phyloP scores from a whole-genome alignment of 2,797 vertebrate species.

The Hypotaenidia okinawae region DNA sequence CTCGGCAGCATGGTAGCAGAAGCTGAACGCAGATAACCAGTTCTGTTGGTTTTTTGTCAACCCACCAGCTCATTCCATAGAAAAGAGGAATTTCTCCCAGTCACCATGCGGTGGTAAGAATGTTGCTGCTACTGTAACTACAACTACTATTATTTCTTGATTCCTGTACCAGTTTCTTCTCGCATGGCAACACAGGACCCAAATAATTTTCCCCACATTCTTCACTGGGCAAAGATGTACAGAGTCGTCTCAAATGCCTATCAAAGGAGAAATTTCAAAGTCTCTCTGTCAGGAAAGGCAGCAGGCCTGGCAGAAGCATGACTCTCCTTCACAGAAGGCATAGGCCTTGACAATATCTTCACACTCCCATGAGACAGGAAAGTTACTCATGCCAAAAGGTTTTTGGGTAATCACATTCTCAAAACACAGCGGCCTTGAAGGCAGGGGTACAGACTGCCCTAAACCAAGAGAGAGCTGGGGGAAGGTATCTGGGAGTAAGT shows the following conservation, averaged over 20 bases:
- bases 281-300: not conserved
- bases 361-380: too few species aligned
- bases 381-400: too few species aligned
- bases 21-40: not conserved
- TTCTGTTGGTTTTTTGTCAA: not conserved
- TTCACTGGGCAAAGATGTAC: not conserved
- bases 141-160: not conserved
- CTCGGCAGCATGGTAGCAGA: not conserved
- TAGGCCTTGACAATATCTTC: too few species aligned
- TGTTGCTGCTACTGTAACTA: not conserved
- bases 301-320: too few species aligned
- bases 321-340: too few species aligned
- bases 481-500: too few species aligned
- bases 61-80: not conserved
- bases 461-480: too few species aligned
- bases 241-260: not conserved
- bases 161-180: not conserved
- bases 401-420: too few species aligned
- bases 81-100: not conserved
- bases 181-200: not conserved
- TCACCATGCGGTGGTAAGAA: not conserved
- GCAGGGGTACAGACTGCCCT: too few species aligned
- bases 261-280: constrained; percentile 22
- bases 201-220: not conserved
- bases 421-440: too few species aligned